phyloP scores from a whole-genome alignment of 1,140 invertebrate species.

The Calycopis cecrops region DNA sequence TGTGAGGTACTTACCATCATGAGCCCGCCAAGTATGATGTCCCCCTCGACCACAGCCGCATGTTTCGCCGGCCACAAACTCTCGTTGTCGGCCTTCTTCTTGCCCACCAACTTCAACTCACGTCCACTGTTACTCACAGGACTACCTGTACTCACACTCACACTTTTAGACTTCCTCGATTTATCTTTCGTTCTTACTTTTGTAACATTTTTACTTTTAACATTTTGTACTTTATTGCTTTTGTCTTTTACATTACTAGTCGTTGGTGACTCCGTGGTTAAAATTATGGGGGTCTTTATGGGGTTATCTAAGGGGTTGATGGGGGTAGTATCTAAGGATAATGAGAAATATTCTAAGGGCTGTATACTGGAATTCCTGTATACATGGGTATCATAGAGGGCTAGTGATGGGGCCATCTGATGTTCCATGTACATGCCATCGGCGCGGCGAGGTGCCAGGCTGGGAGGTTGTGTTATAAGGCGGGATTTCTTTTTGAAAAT shows the following conservation, averaged over 20 bases:
- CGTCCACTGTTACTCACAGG: conserved; percentile 5
- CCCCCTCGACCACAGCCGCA: conserved; percentile 88
- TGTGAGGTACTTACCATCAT: conserved; percentile 85
- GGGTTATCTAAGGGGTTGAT: not conserved
- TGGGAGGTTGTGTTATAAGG: conserved; percentile 14
- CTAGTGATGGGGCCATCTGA: conserved; percentile 11
- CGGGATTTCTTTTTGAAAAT: conserved; percentile 41
- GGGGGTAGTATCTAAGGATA: not conserved
- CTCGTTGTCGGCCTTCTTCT: conserved; percentile 49
- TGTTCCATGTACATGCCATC: conserved; percentile 7
- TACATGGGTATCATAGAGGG: not conserved
- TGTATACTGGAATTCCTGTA: no score
- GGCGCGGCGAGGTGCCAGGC: conserved; percentile 1
- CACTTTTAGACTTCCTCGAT: conserved; percentile 28
- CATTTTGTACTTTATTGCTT: not conserved
- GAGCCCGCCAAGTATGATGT: conserved; percentile 90
- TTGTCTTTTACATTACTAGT: conserved; percentile 3
- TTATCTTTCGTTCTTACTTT: conserved; percentile 23
- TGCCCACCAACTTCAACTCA: conserved; percentile 19
- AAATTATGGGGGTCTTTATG: no score
- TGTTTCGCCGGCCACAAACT: conserved; percentile 88
- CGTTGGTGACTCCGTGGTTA: not conserved
- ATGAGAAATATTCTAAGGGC: not conserved
- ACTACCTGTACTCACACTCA: not conserved
- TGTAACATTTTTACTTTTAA: conserved; percentile 9